Conservation (phyloP, 2,888 invertebrate genomes). For the Pterostichus niger region DNA sequence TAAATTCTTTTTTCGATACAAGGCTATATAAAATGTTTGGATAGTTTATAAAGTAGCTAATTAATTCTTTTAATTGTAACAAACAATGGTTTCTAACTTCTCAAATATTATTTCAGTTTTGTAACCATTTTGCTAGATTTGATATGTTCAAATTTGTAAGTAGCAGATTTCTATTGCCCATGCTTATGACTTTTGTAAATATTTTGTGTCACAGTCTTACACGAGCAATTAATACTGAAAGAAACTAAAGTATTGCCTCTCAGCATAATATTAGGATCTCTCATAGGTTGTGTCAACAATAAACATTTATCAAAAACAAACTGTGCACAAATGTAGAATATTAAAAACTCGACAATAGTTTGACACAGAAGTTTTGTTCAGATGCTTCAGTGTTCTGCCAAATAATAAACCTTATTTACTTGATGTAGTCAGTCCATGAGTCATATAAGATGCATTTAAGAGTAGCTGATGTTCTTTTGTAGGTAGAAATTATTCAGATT, state of each 20-base stretch:
- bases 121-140: background rate
- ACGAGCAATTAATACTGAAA: background rate
- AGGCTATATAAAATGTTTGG: no score
- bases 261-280: constrained; percentile 47
- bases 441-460: constrained; percentile 60
- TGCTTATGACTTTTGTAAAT: constrained; percentile 29
- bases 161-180: background rate
- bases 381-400: constrained; percentile 65
- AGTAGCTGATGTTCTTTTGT: constrained; percentile 59
- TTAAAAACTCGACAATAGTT: constrained; percentile 61
- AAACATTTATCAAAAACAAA: constrained; percentile 48
- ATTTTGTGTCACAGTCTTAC: constrained; percentile 26
- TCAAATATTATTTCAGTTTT: background rate
- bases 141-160: constrained; percentile 16
- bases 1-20: no score
- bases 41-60: no score
- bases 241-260: constrained; percentile 28
- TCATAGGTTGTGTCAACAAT: constrained; percentile 65
- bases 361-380: constrained; percentile 52
- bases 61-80: no score
- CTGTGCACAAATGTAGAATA: constrained; percentile 64
- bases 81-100: no score
- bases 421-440: constrained; percentile 36
- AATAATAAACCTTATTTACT: constrained; percentile 48
- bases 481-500: constrained; percentile 39